These are phyloP conservation scores for Anolis apletophallus DNA, from an alignment of 2,797 vertebrate species.

Conservation along the genomic window DNA sequence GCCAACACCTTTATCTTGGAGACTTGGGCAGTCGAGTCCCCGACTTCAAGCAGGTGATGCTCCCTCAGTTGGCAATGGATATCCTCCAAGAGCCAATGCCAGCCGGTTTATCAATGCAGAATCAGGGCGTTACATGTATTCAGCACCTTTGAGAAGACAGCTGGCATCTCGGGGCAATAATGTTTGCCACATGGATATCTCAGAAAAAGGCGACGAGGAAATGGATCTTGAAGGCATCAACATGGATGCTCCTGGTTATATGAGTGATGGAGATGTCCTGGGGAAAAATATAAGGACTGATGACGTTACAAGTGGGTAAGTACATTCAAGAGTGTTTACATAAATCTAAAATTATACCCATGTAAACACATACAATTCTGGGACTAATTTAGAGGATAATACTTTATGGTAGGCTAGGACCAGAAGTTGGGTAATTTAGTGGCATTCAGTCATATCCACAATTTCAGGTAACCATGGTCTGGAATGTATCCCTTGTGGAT, in stretches of 20 bases:
- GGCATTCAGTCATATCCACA: too few species aligned
- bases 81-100: slow-evolving; percentile 79
- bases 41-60: slow-evolving; percentile 89
- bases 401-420: too few species aligned
- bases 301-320: slow-evolving; percentile 94
- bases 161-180: slow-evolving; percentile 81
- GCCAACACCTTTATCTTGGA: slow-evolving; percentile 84
- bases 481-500: too few species aligned
- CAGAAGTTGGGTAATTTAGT: too few species aligned
- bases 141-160: slow-evolving; percentile 87
- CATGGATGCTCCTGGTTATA: slow-evolving; percentile 92
- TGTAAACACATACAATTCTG: too few species aligned
- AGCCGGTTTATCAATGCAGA: slow-evolving; percentile 78
- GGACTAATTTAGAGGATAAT: too few species aligned
- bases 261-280: slow-evolving; percentile 96
- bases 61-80: slow-evolving; percentile 85
- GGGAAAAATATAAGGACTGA: slow-evolving; percentile 91
- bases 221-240: slow-evolving; percentile 84
- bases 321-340: slow-evolving; percentile 5
- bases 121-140: slow-evolving; percentile 87
- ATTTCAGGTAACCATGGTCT: too few species aligned
- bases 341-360: too few species aligned
- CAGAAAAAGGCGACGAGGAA: slow-evolving; percentile 82
- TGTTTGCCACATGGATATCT: slow-evolving; percentile 77
- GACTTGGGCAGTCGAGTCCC: slow-evolving; percentile 86